These are phyloP conservation scores for Circaetus gallicus DNA, from an alignment of 2,113 vertebrate species.

Conservation along the genomic window DNA sequence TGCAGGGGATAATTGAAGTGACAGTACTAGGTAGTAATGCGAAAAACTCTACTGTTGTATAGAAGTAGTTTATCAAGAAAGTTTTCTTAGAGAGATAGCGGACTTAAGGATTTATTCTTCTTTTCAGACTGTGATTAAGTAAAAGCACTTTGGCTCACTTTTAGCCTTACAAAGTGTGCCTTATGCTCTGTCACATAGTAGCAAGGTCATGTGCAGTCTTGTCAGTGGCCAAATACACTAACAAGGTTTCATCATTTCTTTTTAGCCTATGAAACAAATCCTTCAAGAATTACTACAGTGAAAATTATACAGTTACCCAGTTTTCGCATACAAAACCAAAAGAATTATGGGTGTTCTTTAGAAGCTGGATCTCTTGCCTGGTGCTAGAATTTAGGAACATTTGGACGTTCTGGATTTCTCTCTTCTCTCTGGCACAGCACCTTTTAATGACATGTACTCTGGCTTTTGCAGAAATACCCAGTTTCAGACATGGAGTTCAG, in stretches of 20 bases:
- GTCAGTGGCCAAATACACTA: not conserved
- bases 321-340: not conserved
- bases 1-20: not conserved
- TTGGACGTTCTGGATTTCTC: not conserved
- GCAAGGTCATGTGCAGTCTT: not conserved
- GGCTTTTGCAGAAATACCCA: not conserved
- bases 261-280: not conserved
- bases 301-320: not conserved
- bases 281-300: not conserved
- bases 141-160: not conserved
- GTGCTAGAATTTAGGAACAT: not conserved
- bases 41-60: not conserved
- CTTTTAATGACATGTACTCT: not conserved
- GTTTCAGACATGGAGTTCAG: not conserved
- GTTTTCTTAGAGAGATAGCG: not conserved
- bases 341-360: not conserved
- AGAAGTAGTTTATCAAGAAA: not conserved
- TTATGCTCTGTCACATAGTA: not conserved
- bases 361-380: not conserved
- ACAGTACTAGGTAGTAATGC: not conserved
- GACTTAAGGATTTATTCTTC: not conserved
- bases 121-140: not conserved
- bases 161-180: not conserved
- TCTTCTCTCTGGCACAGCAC: not conserved
- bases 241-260: not conserved